Base-by-base conservation (phyloP, 2,797 vertebrate species). In the Nothura maculosa region DNA sequence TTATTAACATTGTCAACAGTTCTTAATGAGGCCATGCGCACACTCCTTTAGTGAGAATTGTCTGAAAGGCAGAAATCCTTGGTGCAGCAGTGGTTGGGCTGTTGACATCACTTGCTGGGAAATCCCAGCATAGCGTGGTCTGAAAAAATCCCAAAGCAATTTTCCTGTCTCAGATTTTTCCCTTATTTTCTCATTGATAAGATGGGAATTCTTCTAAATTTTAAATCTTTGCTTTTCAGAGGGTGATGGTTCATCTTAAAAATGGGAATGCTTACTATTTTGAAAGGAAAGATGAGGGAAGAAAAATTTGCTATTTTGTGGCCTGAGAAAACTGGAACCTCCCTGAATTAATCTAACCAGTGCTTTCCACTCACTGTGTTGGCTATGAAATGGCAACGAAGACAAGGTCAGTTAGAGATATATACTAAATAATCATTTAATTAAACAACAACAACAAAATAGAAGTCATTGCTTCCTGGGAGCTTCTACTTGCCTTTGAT, bases 151-250 rank as follows among this genome's bases (percentile, higher is more conserved):
- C 27, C 24, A 3, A 50, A 58, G 22, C 27, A 50, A 36, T 84
- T 52, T 82, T 74, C 55, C 38, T 58, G 48, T 79, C 13, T 73
- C 13, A 18, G 48, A 62, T 1, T 20, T 66, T 82, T 89, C 8
- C 5, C 6, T 12, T 42, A 42, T 9, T 66, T 57, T 14, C 47
- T 67, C 52, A 82, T 1, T 54, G 40, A 67, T 7, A 57, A n/a
- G 42, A 80, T 14, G 12, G 22, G 28, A 28, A 70, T 19, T 32
- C 13, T 63, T 7, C 15, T 4, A 43, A 61, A 32, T 6, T 30
- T 45, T 2, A 55, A 57, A 34, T 47, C 0, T 6, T 67, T 21
- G 54, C 7, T 43, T 43, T 32, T 54, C 3, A 7, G 2, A 2
- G 18, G 22, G 17, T 10, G 12, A 2, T 74, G 67, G 62, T 18